Evolutionary conservation across 2,888 invertebrate species (phyloP), one percentile per base, ranked within the genome.

Genomic region (Cetonia aurata): DNA sequence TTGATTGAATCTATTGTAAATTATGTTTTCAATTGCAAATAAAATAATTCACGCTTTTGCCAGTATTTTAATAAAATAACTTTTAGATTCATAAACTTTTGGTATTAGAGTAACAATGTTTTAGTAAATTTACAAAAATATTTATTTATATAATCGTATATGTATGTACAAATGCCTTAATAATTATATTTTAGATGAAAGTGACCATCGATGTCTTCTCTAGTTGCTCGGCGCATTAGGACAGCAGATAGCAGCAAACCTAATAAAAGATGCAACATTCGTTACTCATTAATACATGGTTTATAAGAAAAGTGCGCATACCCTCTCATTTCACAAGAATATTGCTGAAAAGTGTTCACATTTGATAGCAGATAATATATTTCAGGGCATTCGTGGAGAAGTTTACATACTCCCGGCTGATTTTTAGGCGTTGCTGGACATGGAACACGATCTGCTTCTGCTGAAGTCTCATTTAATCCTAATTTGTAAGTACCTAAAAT

Each of bases 401-500:
- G 50, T 19, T 72, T 73, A 56, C 77, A 77, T 17, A 48, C 44
- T 8, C 77, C 76, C 10, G 71, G 69, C 15, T 71, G 70, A 41
- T 72, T 73, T 17, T 67, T 65, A 6, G 73, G 73, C 3, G 73
- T 67, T 42, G 70, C 69, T 12, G 75, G 74, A 59, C 76, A 76
- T 9, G 70, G 62, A 10, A 71, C 31, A 31, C 74, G 67, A 12
- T 56, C 67, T 37, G 10, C 37, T 8, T 3, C 37, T 3, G 75
- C 70, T 12, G 74, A 72, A 12, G 75, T 75, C 67, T 69, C 74
- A 44, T 76, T 74, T 25, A 74, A 70, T 50, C 75, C 76, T 52
- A 77, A 69, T 15, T 66, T 71, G 52, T 72, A 77, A 12, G 42
- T 57, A 52, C 75, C 75, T 76, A 66, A 9, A 42, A 33, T 17